Base-by-base conservation (phyloP, 2,888 invertebrate genomes). In the Drosophila sordidula region DNA sequence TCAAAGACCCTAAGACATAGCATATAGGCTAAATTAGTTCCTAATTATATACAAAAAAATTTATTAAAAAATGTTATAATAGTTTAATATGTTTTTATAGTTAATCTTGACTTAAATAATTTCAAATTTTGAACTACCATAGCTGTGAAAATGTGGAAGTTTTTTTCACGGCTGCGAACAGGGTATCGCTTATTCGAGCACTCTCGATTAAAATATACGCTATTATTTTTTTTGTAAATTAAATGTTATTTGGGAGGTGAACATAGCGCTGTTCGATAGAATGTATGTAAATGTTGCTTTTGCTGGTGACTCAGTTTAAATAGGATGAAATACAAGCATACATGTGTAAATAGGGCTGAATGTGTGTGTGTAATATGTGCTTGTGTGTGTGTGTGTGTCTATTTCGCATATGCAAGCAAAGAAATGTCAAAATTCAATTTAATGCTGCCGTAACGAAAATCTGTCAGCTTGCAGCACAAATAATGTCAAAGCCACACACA, bases 361-460 rank as follows among this genome's bases (percentile, higher is more conserved):
- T 25, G 4, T 45, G 18, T 51, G 44, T 38, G 29, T 29, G 8
- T 29, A 9, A 29, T 29, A 29, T 45, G 32, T 50, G 12, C 46
- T 34, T 34, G 38, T 38, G 26, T 57, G 29, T 38, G 18, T 22
- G 29, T 63, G 29, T 38, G 18, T 22, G 29, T 63, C 61, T 64
- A 57, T 57, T 65, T 70, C 46, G 46, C 51, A 70, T 73, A 70
- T 86, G 80, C 74, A 79, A 70, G 71, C 77, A 83, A 86, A 80
- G 87, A 82, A 83, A 88, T 83, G 83, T 88, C 83, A 86, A 88
- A 83, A 83, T 88, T 88, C 83, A 83, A 88, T 83, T 83, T 88
- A 88, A 83, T 83, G 83, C 71, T 88, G 87, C 87, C 86, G 70
- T 70, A 72, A 80, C 77, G 77, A 83, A 86, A 88, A 88, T 83